These are phyloP conservation scores for Zosterops lateralis DNA, from an alignment of 2,113 vertebrate species.

Conservation along the genomic window DNA sequence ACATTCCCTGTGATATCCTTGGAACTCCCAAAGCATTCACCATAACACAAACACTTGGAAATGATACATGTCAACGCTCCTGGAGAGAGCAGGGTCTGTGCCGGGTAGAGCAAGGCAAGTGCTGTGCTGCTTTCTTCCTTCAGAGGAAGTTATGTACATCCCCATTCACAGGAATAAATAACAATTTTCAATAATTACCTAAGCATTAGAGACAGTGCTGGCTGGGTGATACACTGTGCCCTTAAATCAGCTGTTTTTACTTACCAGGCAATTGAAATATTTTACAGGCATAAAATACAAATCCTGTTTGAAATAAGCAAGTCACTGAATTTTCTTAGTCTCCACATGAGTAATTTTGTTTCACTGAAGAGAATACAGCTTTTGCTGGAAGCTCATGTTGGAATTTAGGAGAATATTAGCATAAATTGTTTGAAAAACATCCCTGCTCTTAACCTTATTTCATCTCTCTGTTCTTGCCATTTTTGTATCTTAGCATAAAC, in stretches of 20 bases:
- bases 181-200: neutral
- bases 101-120: neutral
- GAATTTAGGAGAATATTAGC: constrained; percentile 21
- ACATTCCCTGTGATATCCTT: neutral
- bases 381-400: constrained; percentile 15
- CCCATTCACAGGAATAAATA: neutral
- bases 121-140: neutral
- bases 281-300: neutral
- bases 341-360: constrained; percentile 37
- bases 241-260: constrained; percentile 11
- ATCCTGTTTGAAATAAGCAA: neutral
- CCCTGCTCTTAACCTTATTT: constrained; percentile 32
- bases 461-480: neutral
- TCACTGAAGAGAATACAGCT: constrained; percentile 14
- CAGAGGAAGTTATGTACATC: neutral
- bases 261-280: neutral
- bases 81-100: neutral
- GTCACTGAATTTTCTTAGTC: neutral
- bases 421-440: constrained; percentile 26
- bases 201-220: neutral
- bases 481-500: constrained; percentile 3
- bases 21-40: neutral
- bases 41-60: neutral
- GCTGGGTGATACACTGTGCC: neutral
- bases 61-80: rapidly evolving